These are phyloP conservation scores for Eupithecia dodoneata DNA, from an alignment of 2,888 invertebrate genomes.

Conservation along the genomic window DNA sequence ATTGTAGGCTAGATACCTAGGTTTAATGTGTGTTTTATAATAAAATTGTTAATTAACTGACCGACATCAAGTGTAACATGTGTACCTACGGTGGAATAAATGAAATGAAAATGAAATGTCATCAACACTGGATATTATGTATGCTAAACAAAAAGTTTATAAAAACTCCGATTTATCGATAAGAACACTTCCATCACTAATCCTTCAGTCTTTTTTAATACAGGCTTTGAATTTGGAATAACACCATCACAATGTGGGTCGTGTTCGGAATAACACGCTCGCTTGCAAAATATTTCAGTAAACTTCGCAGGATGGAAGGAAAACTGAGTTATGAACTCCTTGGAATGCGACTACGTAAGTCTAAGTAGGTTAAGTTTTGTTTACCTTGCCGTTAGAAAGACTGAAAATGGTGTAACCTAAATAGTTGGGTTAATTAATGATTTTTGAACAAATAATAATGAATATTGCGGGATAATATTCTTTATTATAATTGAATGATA, in stretches of 20 bases:
- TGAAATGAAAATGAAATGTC: no score
- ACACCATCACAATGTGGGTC: constrained; percentile 68
- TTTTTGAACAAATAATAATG: no score
- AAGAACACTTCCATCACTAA: background rate
- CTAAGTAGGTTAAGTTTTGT: background rate
- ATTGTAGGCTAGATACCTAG: no score
- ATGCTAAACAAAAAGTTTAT: background rate
- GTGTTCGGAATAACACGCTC: constrained; percentile 62
- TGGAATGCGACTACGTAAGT: background rate
- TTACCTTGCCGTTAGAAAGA: background rate
- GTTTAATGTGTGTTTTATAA: no score
- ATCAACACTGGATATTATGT: background rate
- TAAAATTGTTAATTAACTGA: no score
- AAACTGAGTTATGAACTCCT: background rate
- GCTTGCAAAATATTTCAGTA: constrained; percentile 15
- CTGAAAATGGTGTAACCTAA: background rate
- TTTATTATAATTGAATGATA: no score
- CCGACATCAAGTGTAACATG: no score
- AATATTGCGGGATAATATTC: no score
- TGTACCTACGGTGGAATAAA: no score
- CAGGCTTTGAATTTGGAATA: constrained; percentile 78
- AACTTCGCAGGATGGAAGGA: background rate
- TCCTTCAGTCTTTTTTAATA: constrained; percentile 53
- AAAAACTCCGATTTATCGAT: background rate
- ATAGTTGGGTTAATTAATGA: no score